Conservation (phyloP, 2,113 vertebrate species). For the Otus sunia region DNA sequence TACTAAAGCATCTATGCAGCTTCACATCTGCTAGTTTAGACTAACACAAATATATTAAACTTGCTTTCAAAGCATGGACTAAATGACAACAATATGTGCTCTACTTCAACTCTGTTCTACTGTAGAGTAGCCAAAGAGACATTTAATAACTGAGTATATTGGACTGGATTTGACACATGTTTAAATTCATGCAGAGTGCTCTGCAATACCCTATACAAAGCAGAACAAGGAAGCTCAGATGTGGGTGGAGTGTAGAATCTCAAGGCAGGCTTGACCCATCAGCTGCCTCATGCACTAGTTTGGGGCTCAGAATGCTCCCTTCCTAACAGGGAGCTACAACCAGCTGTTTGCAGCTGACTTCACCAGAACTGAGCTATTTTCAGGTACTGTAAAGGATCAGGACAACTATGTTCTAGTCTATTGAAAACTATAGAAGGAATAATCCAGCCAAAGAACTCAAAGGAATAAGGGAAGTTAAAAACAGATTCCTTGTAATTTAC, state of each 20-base stretch:
- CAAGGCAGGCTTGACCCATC: background rate
- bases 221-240: background rate
- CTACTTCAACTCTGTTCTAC: background rate
- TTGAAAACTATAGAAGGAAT: background rate
- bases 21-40: background rate
- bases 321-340: background rate
- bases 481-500: background rate
- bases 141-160: background rate
- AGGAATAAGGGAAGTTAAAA: background rate
- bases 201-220: background rate
- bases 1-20: background rate
- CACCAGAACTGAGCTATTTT: background rate
- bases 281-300: background rate
- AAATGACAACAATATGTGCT: background rate
- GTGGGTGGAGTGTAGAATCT: fast-evolving
- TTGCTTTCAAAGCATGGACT: background rate
- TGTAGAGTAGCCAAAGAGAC: background rate
- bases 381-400: background rate
- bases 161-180: background rate
- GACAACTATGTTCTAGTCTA: background rate
- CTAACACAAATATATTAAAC: background rate
- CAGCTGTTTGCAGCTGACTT: background rate
- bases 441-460: background rate
- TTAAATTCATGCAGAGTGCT: background rate
- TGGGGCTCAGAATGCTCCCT: background rate